A percentile compares a stretch with the other conserved stretches of the same genome.
phyloP scores from a whole-genome alignment of 2,888 invertebrate genomes.

The Dynastes maya region DNA sequence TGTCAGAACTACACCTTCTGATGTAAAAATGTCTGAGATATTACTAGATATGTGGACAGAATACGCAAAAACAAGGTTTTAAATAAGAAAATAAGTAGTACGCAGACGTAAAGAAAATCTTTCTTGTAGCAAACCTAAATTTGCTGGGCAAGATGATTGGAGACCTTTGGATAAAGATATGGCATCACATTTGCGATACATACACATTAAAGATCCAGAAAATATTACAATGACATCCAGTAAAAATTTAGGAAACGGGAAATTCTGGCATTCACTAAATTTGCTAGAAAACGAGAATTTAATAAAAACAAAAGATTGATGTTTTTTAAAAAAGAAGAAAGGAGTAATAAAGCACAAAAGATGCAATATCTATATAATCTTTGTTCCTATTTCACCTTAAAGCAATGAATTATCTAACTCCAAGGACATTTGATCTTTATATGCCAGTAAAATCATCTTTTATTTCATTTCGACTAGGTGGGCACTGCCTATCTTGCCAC shows the following conservation, averaged over 20 bases:
- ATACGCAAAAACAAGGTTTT: slow-evolving; percentile 77
- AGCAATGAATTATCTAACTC: no score
- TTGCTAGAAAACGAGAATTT: slow-evolving; percentile 76
- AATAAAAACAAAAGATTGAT: slow-evolving; percentile 2
- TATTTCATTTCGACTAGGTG: no score
- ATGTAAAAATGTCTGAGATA: slow-evolving; percentile 72
- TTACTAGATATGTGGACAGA: slow-evolving; percentile 74
- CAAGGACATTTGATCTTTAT: no score
- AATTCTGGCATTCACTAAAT: slow-evolving; percentile 77
- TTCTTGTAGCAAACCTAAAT: slow-evolving; percentile 18
- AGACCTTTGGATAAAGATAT: slow-evolving; percentile 68
- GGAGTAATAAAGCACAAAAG: slow-evolving; percentile 13
- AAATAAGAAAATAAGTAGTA: background rate
- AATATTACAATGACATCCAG: slow-evolving; percentile 68
- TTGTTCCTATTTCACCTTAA: background rate
- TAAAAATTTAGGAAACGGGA: slow-evolving; percentile 73
- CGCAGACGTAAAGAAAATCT: background rate
- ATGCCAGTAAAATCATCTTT: no score
- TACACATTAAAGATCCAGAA: slow-evolving; percentile 73
- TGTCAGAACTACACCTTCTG: slow-evolving; percentile 68
- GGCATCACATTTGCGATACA: slow-evolving; percentile 68
- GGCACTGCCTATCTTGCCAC: no score
- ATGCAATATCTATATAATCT: slow-evolving; percentile 1
- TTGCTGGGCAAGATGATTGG: slow-evolving; percentile 67
- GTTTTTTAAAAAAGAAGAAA: background rate